Conservation (phyloP, 2,113 vertebrate species). For the Actinemys pallida region DNA sequence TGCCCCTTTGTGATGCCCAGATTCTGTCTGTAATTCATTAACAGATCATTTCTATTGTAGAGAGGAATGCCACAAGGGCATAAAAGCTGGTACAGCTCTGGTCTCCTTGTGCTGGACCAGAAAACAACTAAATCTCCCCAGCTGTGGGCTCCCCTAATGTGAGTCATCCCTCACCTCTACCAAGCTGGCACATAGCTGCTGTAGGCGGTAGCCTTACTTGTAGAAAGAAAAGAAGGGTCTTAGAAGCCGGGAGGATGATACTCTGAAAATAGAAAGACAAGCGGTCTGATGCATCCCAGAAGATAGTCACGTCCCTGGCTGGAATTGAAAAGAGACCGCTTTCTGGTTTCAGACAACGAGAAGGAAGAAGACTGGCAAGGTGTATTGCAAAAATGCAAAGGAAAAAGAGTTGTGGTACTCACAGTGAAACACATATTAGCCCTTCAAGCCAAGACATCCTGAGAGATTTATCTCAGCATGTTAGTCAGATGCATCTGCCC, state of each 20-base stretch:
- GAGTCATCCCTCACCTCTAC: not conserved
- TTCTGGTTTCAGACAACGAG: not conserved
- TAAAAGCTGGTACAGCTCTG: not conserved
- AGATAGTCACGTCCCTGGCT: slow-evolving; percentile 3
- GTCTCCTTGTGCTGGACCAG: not conserved
- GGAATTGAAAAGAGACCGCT: not conserved
- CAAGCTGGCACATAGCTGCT: not conserved
- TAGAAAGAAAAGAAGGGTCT: not conserved
- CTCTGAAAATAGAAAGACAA: not conserved
- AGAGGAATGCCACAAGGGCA: not conserved
- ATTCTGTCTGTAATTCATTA: not conserved
- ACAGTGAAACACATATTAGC: not conserved
- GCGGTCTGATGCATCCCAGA: not conserved
- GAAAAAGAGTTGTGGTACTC: not conserved
- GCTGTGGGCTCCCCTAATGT: not conserved
- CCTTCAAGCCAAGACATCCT: not conserved
- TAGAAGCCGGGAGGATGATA: not conserved
- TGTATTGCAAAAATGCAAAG: not conserved
- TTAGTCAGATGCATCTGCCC: not conserved
- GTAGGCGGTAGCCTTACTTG: not conserved
- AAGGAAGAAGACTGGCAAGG: not conserved
- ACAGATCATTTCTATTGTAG: not conserved
- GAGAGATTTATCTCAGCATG: not conserved
- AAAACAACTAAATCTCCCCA: not conserved
- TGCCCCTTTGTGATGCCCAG: not conserved